Evolutionary conservation across 2,797 vertebrate species (phyloP), one percentile per base, ranked within the genome.

Genomic region (Numenius phaeopus): DNA sequence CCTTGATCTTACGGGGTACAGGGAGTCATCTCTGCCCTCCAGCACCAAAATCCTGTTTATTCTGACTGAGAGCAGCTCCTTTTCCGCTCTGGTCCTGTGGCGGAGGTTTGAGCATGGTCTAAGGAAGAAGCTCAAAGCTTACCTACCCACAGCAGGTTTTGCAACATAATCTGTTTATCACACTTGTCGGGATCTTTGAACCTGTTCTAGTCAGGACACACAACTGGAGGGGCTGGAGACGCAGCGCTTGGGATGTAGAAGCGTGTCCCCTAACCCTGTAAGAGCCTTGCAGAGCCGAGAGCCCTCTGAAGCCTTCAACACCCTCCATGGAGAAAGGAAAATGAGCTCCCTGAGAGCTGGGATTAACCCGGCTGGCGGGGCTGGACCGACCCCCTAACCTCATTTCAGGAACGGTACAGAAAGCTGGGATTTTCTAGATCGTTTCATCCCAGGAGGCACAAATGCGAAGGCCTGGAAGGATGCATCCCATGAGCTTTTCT

Each of bases 181-280:
- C 26, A 10, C 64, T 37, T 1, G 9, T 5, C 8, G 29, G 44
- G 37, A 37, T 23, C 1, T 5, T 46, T 66, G 18, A 55, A 55
- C 29, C 42, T 0, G 0, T 65, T 39, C 32, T 8, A 9, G 27
- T 39, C 46, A 44, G 46, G 50, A 15, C 64, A 29, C 8, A 1
- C 42, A 49, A 19, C 7, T 1, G 1, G 37, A 42, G 18, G 27
- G 49, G 42, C 47, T 39, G 22, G 21, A 37, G 32, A 37, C 0
- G 3, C 34, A 37, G n/a, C 2, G 0, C 11, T 16, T 7, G 2
- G 55, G 19, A 47, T 7, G 11, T 22, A 47, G 46, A 47, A 47
- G 46, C 11, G 46, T 47, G 21, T 22, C 46, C 46, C 46, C 46
- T 47, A 21, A 47, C 6, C 10, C 46, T 47, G 7, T 22, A 47